These are phyloP conservation scores for Eucera pruinosa DNA, from an alignment of 2,888 invertebrate species.

Conservation along the genomic window DNA sequence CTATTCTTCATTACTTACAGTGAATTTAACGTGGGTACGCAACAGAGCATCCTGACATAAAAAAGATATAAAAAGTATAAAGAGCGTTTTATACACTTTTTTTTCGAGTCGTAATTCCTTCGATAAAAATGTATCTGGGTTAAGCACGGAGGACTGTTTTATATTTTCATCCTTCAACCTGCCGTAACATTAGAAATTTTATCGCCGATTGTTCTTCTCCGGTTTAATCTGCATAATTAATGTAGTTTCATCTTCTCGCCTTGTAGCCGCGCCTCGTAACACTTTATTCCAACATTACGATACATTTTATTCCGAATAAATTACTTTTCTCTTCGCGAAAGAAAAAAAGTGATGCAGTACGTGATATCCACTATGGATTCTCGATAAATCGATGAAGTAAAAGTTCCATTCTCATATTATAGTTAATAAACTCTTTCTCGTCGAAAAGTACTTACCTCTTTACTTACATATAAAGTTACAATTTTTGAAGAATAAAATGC, in stretches of 20 bases:
- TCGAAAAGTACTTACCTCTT: too few species aligned
- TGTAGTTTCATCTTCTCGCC: conserved; percentile 31
- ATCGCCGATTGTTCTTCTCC: conserved; percentile 44
- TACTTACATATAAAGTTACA: too few species aligned
- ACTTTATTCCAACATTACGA: conserved; percentile 5
- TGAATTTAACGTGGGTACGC: conserved; percentile 42
- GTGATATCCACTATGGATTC: neutral
- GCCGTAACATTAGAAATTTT: conserved; percentile 39
- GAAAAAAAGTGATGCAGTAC: neutral
- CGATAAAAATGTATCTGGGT: conserved; percentile 57
- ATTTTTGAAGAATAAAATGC: too few species aligned
- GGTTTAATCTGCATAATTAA: conserved; percentile 53
- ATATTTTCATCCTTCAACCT: conserved; percentile 41
- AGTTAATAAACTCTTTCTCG: too few species aligned
- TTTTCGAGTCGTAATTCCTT: conserved; percentile 43
- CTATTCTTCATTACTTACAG: conserved; percentile 43
- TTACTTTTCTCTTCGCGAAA: neutral
- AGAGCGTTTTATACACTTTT: conserved; percentile 34
- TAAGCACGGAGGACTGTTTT: conserved; percentile 45
- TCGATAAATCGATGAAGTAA: neutral
- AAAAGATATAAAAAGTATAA: conserved; percentile 42
- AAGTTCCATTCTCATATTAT: neutral
- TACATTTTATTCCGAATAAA: conserved; percentile 11
- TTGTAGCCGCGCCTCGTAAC: neutral
- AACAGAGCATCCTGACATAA: conserved; percentile 32